These are phyloP conservation scores for Nettapus auritus DNA, from an alignment of 2,113 vertebrate genomes.

Conservation along the genomic window DNA sequence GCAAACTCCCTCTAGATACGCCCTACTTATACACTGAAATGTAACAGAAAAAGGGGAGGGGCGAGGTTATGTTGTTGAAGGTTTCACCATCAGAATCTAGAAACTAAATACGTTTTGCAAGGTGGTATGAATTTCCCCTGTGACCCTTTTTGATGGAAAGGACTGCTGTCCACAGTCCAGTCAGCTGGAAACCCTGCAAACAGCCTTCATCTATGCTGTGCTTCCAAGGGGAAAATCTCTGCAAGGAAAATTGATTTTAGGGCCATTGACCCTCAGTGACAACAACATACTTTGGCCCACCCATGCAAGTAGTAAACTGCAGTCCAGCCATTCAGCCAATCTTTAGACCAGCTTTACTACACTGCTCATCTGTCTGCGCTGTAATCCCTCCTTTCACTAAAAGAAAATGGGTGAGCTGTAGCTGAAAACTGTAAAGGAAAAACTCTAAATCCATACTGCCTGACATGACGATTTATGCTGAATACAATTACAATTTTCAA, in stretches of 20 bases:
- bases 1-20: slow-evolving; percentile 64
- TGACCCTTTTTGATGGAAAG: slow-evolving; percentile 49
- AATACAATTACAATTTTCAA: slow-evolving; percentile 52
- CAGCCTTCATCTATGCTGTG: slow-evolving; percentile 62
- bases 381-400: slow-evolving; percentile 46
- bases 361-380: not conserved
- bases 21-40: slow-evolving; percentile 63
- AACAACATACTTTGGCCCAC: slow-evolving; percentile 23
- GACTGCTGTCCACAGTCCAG: slow-evolving; percentile 53
- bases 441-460: slow-evolving; percentile 14
- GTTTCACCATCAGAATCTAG: not conserved
- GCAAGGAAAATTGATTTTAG: slow-evolving; percentile 79
- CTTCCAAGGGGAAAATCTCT: slow-evolving; percentile 81
- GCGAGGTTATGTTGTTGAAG: not conserved
- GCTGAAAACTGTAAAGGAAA: slow-evolving; percentile 17
- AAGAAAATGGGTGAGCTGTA: slow-evolving; percentile 21
- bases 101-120: slow-evolving; percentile 28
- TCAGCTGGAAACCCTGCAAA: slow-evolving; percentile 70
- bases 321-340: not conserved
- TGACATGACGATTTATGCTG: slow-evolving; percentile 39
- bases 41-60: slow-evolving; percentile 1
- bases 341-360: slow-evolving; percentile 9
- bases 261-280: slow-evolving; percentile 64
- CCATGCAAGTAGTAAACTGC: slow-evolving; percentile 47
- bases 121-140: slow-evolving; percentile 38